phyloP scores from a whole-genome alignment of 2,888 invertebrate species.

The Drosophila barbarae region DNA sequence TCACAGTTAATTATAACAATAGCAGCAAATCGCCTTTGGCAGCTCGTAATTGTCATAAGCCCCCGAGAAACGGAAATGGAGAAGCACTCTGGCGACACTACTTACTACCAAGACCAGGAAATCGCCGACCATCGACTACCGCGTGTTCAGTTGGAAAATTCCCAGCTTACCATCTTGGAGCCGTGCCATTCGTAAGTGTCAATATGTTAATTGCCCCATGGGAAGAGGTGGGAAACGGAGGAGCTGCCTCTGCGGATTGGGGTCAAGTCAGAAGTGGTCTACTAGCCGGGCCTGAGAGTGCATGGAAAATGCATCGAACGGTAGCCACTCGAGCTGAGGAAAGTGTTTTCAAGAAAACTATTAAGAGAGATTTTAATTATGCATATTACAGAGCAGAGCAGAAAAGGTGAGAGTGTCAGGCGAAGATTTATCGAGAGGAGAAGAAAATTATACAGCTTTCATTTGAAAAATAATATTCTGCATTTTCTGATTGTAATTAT shows the following conservation, averaged over 20 bases:
- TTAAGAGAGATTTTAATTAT: slow-evolving; percentile 35
- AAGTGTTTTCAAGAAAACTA: slow-evolving; percentile 30
- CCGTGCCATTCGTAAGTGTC: slow-evolving; percentile 58
- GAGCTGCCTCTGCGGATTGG: slow-evolving; percentile 33
- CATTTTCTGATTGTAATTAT: not conserved
- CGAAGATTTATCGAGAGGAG: slow-evolving; percentile 24
- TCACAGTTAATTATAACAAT: slow-evolving; percentile 71
- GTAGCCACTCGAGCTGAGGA: slow-evolving; percentile 55
- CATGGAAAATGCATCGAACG: slow-evolving; percentile 51
- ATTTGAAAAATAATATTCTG: slow-evolving; percentile 4
- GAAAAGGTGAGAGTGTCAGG: slow-evolving; percentile 19
- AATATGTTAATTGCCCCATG: slow-evolving; percentile 62
- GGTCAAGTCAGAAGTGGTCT: slow-evolving; percentile 42
- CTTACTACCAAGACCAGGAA: slow-evolving; percentile 30
- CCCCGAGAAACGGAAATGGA: slow-evolving; percentile 54
- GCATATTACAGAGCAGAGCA: slow-evolving; percentile 7
- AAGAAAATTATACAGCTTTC: not conserved
- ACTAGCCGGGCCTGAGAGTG: slow-evolving; percentile 24
- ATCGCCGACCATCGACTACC: slow-evolving; percentile 36
- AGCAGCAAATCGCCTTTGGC: slow-evolving; percentile 50
- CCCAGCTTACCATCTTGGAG: slow-evolving; percentile 42
- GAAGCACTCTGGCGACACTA: slow-evolving; percentile 32
- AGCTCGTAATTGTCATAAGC: slow-evolving; percentile 42
- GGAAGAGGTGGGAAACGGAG: slow-evolving; percentile 9
- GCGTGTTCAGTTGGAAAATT: slow-evolving; percentile 61